phyloP scores from a whole-genome alignment of 2,797 vertebrate genomes.

The Acanthornis magna region DNA sequence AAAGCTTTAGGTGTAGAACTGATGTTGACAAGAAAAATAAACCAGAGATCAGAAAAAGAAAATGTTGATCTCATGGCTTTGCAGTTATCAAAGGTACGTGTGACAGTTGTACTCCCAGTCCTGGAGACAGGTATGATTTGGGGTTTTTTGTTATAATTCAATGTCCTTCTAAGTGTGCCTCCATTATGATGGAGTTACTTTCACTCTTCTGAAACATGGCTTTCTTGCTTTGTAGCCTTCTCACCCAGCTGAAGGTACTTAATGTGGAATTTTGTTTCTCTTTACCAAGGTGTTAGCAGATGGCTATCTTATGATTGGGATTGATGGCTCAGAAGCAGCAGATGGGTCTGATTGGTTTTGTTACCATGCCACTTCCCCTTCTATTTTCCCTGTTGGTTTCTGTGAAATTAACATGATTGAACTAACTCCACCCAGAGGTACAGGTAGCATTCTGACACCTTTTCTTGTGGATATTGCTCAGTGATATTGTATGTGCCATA shows the following conservation, averaged over 20 bases:
- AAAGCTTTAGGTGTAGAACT: background rate
- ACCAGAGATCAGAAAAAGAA: background rate
- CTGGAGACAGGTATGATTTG: background rate
- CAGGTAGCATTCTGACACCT: constrained; percentile 37
- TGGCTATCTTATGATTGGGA: constrained; percentile 98
- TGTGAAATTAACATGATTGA: constrained; percentile 99
- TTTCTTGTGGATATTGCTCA: constrained; percentile 28
- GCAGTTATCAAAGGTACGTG: background rate
- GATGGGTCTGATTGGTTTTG: constrained; percentile 99
- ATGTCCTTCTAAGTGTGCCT: background rate
- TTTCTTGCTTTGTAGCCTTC: constrained; percentile 32
- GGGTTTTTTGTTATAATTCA: background rate
- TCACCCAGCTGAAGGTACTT: constrained; percentile 23
- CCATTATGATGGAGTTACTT: background rate
- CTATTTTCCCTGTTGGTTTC: constrained; percentile 98
- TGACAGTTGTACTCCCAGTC: background rate
- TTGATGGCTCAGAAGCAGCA: constrained; percentile 97
- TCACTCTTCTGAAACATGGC: background rate
- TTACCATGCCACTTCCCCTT: constrained; percentile 95
- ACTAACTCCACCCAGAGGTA: constrained; percentile 96
- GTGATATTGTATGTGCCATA: constrained; percentile 46
- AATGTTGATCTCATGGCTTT: background rate
- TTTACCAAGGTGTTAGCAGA: constrained; percentile 91
- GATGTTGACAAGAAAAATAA: background rate
- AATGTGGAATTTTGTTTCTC: constrained; percentile 56